A percentile compares a stretch with the other conserved stretches of the same genome.
phyloP scores from a whole-genome alignment of 2,888 invertebrate genomes.

The Thysanoteuthis rhombus region DNA sequence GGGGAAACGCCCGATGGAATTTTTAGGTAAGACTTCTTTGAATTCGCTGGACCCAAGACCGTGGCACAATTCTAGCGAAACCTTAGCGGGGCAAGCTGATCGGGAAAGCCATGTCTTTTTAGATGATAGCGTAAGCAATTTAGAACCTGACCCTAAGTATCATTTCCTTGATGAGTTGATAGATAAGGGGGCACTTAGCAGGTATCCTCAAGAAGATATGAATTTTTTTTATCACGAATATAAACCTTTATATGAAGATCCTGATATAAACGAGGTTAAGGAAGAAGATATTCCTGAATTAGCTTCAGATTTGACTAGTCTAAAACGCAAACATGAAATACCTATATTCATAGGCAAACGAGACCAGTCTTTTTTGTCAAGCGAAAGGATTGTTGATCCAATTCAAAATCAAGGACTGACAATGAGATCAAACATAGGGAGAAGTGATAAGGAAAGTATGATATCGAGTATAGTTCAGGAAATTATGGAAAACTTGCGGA shows the following conservation, averaged over 20 bases:
- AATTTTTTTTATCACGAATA: not conserved
- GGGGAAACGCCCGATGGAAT: slow-evolving; percentile 20
- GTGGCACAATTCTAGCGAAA: not conserved
- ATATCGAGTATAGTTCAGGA: not conserved
- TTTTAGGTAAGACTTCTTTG: not conserved
- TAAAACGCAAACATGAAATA: not conserved
- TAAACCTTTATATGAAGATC: not conserved
- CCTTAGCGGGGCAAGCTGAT: not conserved
- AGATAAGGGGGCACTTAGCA: not conserved
- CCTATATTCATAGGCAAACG: not conserved
- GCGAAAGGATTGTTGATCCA: not conserved
- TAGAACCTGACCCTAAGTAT: not conserved
- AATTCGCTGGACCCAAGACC: not conserved
- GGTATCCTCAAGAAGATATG: not conserved
- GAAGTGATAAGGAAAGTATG: not conserved
- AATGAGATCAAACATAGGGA: not conserved
- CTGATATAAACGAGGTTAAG: not conserved
- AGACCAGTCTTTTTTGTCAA: not conserved
- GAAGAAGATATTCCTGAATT: not conserved
- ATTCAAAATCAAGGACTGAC: not conserved
- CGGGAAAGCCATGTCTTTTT: not conserved
- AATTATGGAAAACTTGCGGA: not conserved
- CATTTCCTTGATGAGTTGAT: not conserved
- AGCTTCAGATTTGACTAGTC: not conserved
- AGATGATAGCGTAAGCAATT: not conserved